Base-by-base conservation (phyloP, 2,888 invertebrate species). In the Eubasilissa splendida region DNA sequence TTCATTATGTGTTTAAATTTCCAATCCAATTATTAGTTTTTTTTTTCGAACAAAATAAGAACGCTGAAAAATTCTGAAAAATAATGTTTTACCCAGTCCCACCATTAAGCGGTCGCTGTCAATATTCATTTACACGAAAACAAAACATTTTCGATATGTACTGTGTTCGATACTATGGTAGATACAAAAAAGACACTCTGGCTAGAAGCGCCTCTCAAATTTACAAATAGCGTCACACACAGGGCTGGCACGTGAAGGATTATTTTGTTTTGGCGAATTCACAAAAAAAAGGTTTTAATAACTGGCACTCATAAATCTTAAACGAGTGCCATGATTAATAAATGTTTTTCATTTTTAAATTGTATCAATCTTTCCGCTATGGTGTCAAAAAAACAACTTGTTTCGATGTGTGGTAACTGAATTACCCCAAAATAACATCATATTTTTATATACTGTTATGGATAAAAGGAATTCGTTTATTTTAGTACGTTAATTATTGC, bases 121-220 rank as follows among this genome's bases (percentile, higher is more conserved):
- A 58, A 58, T 58, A 58, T 58, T 58, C 58, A 58, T 58, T 58
- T 58, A 58, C 58, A 58, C 12, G 12, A 58, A 58, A 58, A 58
- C 58, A 58, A 58, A 58, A 58, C 58, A 58, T 1, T 58, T 58
- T n/a, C 7, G 58, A 58, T 58, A 58, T 10, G 42, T 42, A 42
- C 42, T 7, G 42, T 5, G 42, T 42, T 58, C 58, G 11, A 58
- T 11, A n/a, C 58, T n/a, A 58, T 10, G 42, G 42, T 7, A n/a
- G 58, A 58, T 58, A 58, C 58, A 58, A 58, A 58, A 58, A 9
- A 58, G 11, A 58, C 58, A n/a, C 58, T 22, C 22, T 58, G 58
- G 11, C 58, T 58, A n/a, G 58, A n/a, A 8, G 58, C 58, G 58
- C 7, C 58, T 11, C 58, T 58, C 58, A 58, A 58, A 58, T 58